phyloP scores from a whole-genome alignment of 2,113 vertebrate species.

The Leucosticte australis region DNA sequence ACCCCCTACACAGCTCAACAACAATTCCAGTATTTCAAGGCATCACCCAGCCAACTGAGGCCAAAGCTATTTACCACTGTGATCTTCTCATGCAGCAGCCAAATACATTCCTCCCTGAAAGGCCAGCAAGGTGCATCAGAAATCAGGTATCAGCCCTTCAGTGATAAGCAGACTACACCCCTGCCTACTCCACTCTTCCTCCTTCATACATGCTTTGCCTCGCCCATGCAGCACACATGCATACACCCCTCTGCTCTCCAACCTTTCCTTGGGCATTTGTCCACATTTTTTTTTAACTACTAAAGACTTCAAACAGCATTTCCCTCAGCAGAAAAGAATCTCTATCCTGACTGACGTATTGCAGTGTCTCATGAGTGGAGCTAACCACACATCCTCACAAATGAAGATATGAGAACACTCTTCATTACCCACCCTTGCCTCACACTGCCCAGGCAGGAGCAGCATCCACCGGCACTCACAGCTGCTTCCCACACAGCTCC shows the following conservation, averaged over 20 bases:
- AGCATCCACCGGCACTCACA: neutral
- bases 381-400: neutral
- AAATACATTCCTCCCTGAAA: neutral
- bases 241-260: neutral
- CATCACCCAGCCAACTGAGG: neutral
- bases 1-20: neutral
- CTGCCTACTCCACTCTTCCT: neutral
- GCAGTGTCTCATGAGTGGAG: neutral
- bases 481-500: neutral
- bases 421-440: neutral
- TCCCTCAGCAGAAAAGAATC: neutral
- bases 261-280: rapidly evolving
- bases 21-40: neutral
- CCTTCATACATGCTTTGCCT: rapidly evolving
- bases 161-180: neutral
- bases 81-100: neutral
- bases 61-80: neutral
- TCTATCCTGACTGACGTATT: neutral
- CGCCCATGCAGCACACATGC: neutral
- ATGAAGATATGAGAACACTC: neutral
- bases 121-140: neutral
- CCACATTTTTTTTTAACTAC: neutral
- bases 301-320: neutral
- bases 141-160: neutral
- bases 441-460: neutral